phyloP scores from a whole-genome alignment of 2,113 vertebrate species.

The Chaetorhynchus papuensis region DNA sequence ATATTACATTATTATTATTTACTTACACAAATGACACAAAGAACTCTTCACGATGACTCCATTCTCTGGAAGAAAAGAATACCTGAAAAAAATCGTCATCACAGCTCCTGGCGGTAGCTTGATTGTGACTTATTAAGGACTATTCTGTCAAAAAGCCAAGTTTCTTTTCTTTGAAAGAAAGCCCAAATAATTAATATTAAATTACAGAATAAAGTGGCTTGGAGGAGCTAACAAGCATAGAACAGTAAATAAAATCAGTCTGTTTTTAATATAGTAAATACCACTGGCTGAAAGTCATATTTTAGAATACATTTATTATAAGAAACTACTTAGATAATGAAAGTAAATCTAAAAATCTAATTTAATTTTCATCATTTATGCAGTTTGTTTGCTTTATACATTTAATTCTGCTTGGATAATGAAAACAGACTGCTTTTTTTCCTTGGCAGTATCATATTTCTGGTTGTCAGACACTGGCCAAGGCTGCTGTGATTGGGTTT shows the following conservation, averaged over 20 bases:
- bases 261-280: conserved; percentile 2
- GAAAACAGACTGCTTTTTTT: background rate
- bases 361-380: conserved; percentile 28
- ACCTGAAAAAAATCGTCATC: background rate
- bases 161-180: conserved; percentile 4
- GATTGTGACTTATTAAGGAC: background rate
- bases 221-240: background rate
- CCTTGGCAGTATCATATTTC: background rate
- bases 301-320: conserved; percentile 10
- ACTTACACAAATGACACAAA: background rate
- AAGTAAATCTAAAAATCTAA: conserved; percentile 16
- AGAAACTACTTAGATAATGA: conserved; percentile 14
- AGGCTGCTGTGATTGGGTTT: background rate
- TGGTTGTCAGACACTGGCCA: background rate
- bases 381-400: background rate
- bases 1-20: background rate
- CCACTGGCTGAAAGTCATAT: background rate
- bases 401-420: conserved; percentile 36
- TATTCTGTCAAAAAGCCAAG: background rate
- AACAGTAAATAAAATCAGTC: conserved; percentile 12
- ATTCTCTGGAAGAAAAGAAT: background rate
- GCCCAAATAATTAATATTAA: background rate
- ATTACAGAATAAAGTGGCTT: conserved; percentile 2
- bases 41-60: background rate
- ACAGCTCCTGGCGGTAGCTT: background rate